Percentiles rank a stretch among this genome's conserved stretches.
phyloP scores from a whole-genome alignment of 2,888 invertebrate species.

The Brachypterus glaber region DNA sequence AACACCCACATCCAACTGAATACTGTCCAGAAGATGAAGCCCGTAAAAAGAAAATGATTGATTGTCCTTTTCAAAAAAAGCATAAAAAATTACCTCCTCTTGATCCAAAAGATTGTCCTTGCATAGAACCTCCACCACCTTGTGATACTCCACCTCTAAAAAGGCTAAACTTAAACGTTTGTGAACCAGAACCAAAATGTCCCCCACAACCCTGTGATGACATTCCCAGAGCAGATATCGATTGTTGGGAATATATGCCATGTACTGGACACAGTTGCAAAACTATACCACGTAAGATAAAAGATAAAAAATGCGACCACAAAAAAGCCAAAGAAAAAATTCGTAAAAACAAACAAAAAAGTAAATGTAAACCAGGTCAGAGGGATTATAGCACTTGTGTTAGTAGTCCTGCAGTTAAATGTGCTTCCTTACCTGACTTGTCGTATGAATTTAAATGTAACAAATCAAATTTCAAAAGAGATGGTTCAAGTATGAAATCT shows the following conservation, averaged over 20 bases:
- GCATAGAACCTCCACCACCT: slow-evolving; percentile 20
- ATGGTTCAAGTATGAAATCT: too few species aligned
- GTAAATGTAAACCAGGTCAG: too few species aligned
- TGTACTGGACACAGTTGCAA: slow-evolving; percentile 7
- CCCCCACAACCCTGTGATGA: slow-evolving; percentile 1
- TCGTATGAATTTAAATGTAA: too few species aligned
- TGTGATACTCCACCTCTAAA: slow-evolving; percentile 21
- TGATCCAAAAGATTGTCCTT: slow-evolving; percentile 24
- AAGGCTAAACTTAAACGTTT: slow-evolving; percentile 3
- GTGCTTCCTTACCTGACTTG: too few species aligned
- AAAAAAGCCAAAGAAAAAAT: slow-evolving; percentile 8
- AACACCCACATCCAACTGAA: too few species aligned
- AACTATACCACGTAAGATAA: background rate
- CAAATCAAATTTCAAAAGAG: too few species aligned
- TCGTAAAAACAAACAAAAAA: background rate
- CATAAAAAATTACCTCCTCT: slow-evolving; percentile 19
- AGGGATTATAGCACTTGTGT: too few species aligned
- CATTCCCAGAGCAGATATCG: slow-evolving; percentile 24
- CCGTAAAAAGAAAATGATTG: background rate
- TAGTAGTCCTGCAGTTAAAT: too few species aligned
- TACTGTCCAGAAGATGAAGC: slow-evolving; percentile 2
- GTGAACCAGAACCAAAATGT: slow-evolving; percentile 8
- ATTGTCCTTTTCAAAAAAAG: background rate
- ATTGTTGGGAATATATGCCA: slow-evolving; percentile 25
- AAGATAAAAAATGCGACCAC: slow-evolving; percentile 14